phyloP scores from a whole-genome alignment of 2,113 vertebrate species.

The Lophotis ruficrista region DNA sequence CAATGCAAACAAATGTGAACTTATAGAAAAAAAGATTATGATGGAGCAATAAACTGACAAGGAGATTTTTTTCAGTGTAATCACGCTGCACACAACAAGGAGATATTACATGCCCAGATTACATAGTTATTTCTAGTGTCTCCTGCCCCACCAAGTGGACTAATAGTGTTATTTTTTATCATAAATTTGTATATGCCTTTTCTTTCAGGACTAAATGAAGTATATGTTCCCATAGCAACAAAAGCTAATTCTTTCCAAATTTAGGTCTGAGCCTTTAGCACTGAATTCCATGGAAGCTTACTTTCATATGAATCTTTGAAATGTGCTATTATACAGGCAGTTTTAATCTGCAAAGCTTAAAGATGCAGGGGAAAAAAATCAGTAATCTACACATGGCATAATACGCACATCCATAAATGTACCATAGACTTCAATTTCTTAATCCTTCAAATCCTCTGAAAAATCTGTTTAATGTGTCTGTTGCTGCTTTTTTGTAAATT shows the following conservation, averaged over 20 bases:
- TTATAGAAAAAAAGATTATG: slow-evolving; percentile 22
- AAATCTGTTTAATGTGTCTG: neutral
- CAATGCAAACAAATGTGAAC: slow-evolving; percentile 61
- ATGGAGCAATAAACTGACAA: slow-evolving; percentile 50
- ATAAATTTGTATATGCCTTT: slow-evolving; percentile 46
- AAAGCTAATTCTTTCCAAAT: slow-evolving; percentile 60
- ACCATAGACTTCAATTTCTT: neutral
- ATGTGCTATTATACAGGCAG: neutral
- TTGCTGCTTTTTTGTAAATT: neutral
- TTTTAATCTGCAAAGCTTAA: neutral
- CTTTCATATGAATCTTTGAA: slow-evolving; percentile 28
- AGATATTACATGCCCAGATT: slow-evolving; percentile 29
- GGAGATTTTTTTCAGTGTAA: neutral
- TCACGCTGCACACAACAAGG: slow-evolving; percentile 18
- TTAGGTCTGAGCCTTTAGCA: slow-evolving; percentile 41
- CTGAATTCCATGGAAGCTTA: slow-evolving; percentile 32
- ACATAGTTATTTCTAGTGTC: slow-evolving; percentile 74
- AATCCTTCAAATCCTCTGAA: neutral
- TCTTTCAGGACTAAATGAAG: slow-evolving; percentile 51
- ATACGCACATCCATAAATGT: neutral
- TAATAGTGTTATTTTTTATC: slow-evolving; percentile 77
- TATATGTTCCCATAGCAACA: slow-evolving; percentile 59
- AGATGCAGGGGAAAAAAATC: neutral
- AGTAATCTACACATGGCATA: neutral
- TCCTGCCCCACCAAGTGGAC: slow-evolving; percentile 95